These are phyloP conservation scores for Coptodon bakossiorum DNA, from an alignment of 2,113 vertebrate species.

Conservation along the genomic window DNA sequence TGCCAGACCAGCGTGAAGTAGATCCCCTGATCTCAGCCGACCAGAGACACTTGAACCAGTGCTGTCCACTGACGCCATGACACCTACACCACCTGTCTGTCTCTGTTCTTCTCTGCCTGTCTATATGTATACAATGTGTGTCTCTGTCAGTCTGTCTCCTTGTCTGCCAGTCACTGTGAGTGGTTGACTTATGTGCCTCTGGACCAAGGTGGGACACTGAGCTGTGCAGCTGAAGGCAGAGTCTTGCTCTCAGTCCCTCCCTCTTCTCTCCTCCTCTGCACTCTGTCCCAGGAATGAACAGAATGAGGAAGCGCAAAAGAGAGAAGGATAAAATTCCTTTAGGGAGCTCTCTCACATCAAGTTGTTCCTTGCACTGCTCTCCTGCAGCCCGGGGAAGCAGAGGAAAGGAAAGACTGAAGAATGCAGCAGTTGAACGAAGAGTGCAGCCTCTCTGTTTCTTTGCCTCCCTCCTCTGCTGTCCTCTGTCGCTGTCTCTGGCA, in stretches of 20 bases:
- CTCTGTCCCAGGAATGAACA: conserved; percentile 59
- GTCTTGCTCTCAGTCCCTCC: conserved; percentile 47
- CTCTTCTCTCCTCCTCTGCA: conserved; percentile 48
- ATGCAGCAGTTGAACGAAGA: conserved; percentile 29
- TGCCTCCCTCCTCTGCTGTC: not conserved
- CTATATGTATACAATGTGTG: not conserved
- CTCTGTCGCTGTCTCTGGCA: not conserved
- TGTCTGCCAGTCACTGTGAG: not conserved
- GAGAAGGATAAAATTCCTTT: conserved; percentile 24
- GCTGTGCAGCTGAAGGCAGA: conserved; percentile 19
- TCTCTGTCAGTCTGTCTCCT: not conserved
- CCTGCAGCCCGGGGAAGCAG: not conserved
- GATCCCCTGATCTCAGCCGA: conserved; percentile 48
- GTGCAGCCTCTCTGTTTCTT: not conserved
- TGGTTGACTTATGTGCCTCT: conserved; percentile 21
- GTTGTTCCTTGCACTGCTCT: not conserved
- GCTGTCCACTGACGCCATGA: conserved; percentile 62
- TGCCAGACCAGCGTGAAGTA: conserved; percentile 51
- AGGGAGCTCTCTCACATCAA: conserved; percentile 7
- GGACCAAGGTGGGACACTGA: conserved; percentile 44
- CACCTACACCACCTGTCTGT: conserved; percentile 32
- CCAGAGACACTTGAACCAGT: conserved; percentile 41
- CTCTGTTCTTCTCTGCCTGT: not conserved
- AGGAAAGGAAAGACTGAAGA: conserved; percentile 18
- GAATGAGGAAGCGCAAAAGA: conserved; percentile 6